These are phyloP conservation scores for Dicyrtoma fusca DNA, from an alignment of 2,888 invertebrate species.

Conservation along the genomic window DNA sequence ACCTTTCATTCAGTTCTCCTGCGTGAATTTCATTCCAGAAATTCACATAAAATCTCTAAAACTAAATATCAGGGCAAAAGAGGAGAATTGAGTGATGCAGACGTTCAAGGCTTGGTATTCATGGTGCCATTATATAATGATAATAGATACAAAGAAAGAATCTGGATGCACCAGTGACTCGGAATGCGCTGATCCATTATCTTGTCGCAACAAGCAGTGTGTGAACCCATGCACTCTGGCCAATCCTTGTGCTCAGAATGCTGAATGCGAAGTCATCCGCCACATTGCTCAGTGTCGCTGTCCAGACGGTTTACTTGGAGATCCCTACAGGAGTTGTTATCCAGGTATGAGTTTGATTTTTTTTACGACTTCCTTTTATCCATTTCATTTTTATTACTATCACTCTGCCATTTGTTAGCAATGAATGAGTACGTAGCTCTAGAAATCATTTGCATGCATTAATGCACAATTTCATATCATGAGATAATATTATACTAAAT, in stretches of 20 bases:
- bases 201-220: constrained; percentile 58
- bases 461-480: constrained; percentile 11
- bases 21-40: background rate
- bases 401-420: constrained; percentile 5
- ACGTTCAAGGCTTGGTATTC: background rate
- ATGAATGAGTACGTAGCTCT: constrained; percentile 13
- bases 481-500: constrained; percentile 9
- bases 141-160: constrained; percentile 60
- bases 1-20: constrained; percentile 21
- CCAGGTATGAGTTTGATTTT: constrained; percentile 49
- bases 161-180: constrained; percentile 66
- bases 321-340: constrained; percentile 77
- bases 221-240: constrained; percentile 59
- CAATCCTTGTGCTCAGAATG: constrained; percentile 58
- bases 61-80: background rate
- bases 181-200: constrained; percentile 57
- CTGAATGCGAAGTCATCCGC: constrained; percentile 61
- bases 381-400: background rate
- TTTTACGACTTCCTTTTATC: background rate
- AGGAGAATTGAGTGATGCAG: too few relatives aligned
- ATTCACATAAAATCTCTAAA: background rate
- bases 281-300: constrained; percentile 80
- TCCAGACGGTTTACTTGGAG: constrained; percentile 70
- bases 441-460: constrained; percentile 5
- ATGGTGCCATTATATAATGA: constrained; percentile 1